These are phyloP conservation scores for Agrotis clavis DNA, from an alignment of 2,888 invertebrate species.

Conservation along the genomic window DNA sequence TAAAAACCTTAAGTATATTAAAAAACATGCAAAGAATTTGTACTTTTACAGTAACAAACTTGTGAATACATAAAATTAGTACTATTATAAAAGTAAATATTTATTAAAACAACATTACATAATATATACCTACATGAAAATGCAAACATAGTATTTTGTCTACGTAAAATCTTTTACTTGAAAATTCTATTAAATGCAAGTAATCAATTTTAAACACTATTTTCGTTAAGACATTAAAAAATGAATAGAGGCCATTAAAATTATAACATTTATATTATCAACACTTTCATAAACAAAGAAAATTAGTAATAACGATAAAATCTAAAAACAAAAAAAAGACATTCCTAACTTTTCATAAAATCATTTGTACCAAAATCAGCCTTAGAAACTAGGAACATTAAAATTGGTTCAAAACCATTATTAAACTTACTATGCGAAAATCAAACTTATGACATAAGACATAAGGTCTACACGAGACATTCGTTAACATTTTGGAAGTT, in stretches of 20 bases:
- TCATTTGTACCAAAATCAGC: slow-evolving; percentile 51
- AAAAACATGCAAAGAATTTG: slow-evolving; percentile 49
- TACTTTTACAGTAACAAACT: slow-evolving; percentile 39
- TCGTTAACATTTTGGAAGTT: slow-evolving; percentile 30
- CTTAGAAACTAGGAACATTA: slow-evolving; percentile 48
- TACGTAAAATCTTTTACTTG: not conserved
- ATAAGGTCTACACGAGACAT: not conserved
- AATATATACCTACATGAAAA: slow-evolving; percentile 15
- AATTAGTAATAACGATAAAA: not conserved
- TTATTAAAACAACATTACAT: slow-evolving; percentile 6
- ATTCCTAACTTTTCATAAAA: slow-evolving; percentile 34
- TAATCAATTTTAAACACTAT: not conserved
- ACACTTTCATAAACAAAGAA: not conserved
- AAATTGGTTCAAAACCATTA: slow-evolving; percentile 42
- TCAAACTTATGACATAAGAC: slow-evolving; percentile 26
- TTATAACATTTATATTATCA: not conserved
- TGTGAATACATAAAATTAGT: slow-evolving; percentile 61
- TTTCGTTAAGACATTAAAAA: not conserved
- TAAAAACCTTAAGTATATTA: slow-evolving; percentile 46
- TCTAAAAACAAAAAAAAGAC: slow-evolving; percentile 30
- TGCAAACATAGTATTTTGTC: not conserved
- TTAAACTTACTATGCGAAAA: slow-evolving; percentile 13
- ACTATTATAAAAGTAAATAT: slow-evolving; percentile 43
- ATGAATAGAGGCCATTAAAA: not conserved
- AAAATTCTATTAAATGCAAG: slow-evolving; percentile 18